These are phyloP conservation scores for Laticauda colubrina DNA, from an alignment of 2,113 vertebrate species.

Conservation along the genomic window DNA sequence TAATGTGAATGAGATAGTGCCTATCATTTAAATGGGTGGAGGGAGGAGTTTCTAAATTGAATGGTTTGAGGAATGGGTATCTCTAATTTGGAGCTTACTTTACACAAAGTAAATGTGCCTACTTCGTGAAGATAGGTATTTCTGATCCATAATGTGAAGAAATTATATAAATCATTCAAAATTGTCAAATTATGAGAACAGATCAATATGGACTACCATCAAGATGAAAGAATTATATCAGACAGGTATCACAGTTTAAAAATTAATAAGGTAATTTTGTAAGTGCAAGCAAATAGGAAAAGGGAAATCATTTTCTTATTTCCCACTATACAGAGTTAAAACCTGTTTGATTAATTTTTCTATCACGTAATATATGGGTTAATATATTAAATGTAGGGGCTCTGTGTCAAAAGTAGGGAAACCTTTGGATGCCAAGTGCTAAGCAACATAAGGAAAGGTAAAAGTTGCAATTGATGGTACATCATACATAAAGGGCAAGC, in stretches of 20 bases:
- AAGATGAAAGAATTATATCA: neutral
- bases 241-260: neutral
- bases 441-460: neutral
- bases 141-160: neutral
- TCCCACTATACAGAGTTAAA: neutral
- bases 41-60: neutral
- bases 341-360: neutral
- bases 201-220: neutral
- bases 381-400: neutral
- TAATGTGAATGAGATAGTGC: neutral
- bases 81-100: neutral
- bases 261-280: neutral
- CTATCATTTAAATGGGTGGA: neutral
- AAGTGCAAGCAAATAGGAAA: neutral
- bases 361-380: neutral
- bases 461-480: neutral
- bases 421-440: neutral
- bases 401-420: neutral
- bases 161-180: neutral
- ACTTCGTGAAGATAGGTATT: neutral
- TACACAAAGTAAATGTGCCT: neutral
- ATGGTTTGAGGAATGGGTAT: neutral
- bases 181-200: neutral
- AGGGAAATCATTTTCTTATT: neutral
- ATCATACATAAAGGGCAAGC: neutral